Base-by-base conservation (phyloP, 2,113 vertebrate species). In the Dipodomys stephensi region DNA sequence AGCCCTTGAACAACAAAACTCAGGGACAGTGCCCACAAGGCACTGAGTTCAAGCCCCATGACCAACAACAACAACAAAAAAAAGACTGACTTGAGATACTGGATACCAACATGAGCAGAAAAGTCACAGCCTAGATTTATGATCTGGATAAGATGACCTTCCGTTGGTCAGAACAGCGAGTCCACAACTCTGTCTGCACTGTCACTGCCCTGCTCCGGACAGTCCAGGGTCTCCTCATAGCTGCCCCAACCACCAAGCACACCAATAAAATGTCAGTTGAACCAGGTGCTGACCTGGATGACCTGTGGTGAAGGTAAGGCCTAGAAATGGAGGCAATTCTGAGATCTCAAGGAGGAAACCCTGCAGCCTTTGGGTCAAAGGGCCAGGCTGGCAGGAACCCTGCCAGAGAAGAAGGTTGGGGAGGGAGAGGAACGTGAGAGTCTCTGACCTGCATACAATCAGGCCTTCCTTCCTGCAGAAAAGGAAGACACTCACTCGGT, bases 391-490 rank as follows among this genome's bases (percentile, higher is more conserved):
- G 72, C 46, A 64, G 25, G 32, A n/a, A 64, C n/a, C 3, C 73
- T 46, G 49, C 44, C 0, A 49, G 7, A 88, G n/a, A 85, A 28
- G 18, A 10, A 16, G 22, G 1, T 15, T 44, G 28, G 22, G 5
- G 12, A 22, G 67, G 7, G 23, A 2, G 62, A 46, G 30, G 88
- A 35, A 18, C 4, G 0, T n/a, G 2, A 76, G 72, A 0, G 0
- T 10, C 68, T 28, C 62, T 83, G 22, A 94, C 91, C 93, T 68
- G 79, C 69, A 1, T 90, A 93, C 16, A 95, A 46, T 7, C 78
- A 57, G 18, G 87, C 93, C 86, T 93, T 94, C 64, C 6, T 90
- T 94, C 88, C 88, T n/a, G 73, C 93, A 93, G 93, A 30, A 96
- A 95, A 32, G 7, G 76, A 95, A 94, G 49, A 12, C 49, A 11